These are phyloP conservation scores for Platysternon megacephalum DNA, from an alignment of 2,113 vertebrate species.

Conservation along the genomic window DNA sequence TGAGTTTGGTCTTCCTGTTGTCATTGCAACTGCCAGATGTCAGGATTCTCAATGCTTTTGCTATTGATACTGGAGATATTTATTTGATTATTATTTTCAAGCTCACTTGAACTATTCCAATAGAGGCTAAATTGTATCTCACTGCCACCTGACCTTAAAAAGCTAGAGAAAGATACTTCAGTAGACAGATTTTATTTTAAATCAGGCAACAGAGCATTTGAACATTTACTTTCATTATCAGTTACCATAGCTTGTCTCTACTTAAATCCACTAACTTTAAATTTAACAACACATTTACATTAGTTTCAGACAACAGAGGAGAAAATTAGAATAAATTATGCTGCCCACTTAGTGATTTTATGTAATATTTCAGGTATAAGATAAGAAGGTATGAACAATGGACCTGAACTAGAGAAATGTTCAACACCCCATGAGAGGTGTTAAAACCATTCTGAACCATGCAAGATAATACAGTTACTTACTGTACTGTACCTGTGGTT, in stretches of 20 bases:
- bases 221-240: not conserved
- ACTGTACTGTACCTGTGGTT: too few relatives aligned
- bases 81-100: slow-evolving; percentile 11
- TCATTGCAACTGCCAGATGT: not conserved
- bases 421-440: not conserved
- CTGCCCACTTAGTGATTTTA: not conserved
- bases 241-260: not conserved
- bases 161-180: not conserved
- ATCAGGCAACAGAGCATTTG: not conserved
- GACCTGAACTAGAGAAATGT: not conserved
- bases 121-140: not conserved
- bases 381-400: not conserved
- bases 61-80: not conserved
- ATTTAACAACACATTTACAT: not conserved
- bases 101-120: not conserved
- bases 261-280: not conserved
- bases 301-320: not conserved
- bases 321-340: not conserved
- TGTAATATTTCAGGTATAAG: not conserved
- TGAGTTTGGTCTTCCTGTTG: not conserved
- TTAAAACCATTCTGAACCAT: not conserved
- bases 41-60: not conserved
- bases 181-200: not conserved
- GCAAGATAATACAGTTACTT: not conserved
- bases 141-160: not conserved